Evolutionary conservation across 2,888 invertebrate species (phyloP).

Genomic region (Mythimna loreyi): DNA sequence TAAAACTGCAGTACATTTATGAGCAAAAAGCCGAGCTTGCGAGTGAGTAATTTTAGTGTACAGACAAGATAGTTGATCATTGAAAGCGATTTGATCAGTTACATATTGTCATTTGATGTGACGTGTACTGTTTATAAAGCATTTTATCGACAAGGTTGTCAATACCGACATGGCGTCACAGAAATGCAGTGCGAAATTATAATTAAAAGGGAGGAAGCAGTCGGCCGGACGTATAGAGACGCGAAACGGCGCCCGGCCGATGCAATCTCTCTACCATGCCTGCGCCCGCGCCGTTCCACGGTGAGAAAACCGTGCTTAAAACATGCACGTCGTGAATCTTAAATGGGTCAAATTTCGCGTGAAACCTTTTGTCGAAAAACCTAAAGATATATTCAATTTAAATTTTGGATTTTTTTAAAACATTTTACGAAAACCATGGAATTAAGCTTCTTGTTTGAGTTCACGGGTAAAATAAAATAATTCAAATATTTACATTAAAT

Average conservation of each 20-base stretch:
- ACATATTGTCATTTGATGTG: conserved; percentile 59
- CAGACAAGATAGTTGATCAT: conserved; percentile 39
- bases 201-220: conserved; percentile 87
- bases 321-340: conserved; percentile 78
- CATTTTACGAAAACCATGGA: conserved; percentile 2
- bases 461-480: background rate
- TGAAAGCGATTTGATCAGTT: conserved; percentile 53
- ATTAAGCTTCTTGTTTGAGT: background rate
- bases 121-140: conserved; percentile 65
- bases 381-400: conserved; percentile 16
- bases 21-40: conserved; percentile 33
- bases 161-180: conserved; percentile 66
- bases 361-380: conserved; percentile 61
- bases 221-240: conserved; percentile 80
- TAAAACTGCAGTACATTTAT: conserved; percentile 31
- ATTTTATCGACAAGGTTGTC: conserved; percentile 58
- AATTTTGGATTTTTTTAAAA: background rate
- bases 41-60: conserved; percentile 36
- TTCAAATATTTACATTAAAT: conserved; percentile 27
- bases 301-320: conserved; percentile 83
- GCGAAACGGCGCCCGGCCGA: conserved; percentile 83
- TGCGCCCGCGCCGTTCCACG: conserved; percentile 67
- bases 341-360: conserved; percentile 78
- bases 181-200: conserved; percentile 82
- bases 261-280: conserved; percentile 81